Evolutionary conservation across 2,113 vertebrate species (phyloP).

Genomic region (Spea multiplicata): DNA sequence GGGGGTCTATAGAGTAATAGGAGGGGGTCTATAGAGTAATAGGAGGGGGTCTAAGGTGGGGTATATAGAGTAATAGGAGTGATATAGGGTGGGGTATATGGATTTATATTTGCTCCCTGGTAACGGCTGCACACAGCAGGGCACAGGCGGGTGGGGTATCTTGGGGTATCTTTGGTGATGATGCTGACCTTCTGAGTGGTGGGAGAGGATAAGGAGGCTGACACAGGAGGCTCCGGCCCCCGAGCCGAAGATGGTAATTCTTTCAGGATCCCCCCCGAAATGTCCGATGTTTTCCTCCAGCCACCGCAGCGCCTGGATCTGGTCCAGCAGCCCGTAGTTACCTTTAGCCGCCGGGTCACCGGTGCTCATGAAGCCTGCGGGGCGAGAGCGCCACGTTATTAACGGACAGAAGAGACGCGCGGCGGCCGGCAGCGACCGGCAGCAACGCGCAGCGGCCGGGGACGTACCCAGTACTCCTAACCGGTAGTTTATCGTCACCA

Average conservation of each 20-base stretch:
- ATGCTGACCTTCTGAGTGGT: conserved; percentile 85
- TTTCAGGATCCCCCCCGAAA: conserved; percentile 88
- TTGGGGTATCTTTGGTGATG: too few relatives aligned
- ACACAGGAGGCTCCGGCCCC: conserved; percentile 92
- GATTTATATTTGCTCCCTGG: not conserved
- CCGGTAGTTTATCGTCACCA: conserved; percentile 91
- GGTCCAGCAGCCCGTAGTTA: conserved; percentile 91
- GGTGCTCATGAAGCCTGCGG: conserved; percentile 84
- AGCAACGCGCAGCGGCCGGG: not conserved
- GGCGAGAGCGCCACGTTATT: not conserved
- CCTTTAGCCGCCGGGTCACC: conserved; percentile 92
- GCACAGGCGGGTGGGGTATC: not conserved
- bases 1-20: too few relatives aligned
- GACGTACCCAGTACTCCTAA: conserved; percentile 86
- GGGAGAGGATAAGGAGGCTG: conserved; percentile 92
- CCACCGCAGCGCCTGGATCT: conserved; percentile 94
- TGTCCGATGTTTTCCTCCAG: conserved; percentile 92
- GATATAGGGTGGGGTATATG: not conserved
- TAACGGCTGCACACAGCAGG: not conserved
- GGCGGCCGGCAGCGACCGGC: not conserved
- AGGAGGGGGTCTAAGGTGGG: not conserved
- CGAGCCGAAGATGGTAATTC: conserved; percentile 93
- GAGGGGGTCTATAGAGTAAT: too few relatives aligned
- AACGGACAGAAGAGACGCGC: too few relatives aligned
- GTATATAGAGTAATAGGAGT: not conserved